Evolutionary conservation across 2,888 invertebrate species (phyloP).

Genomic region (Bombylius major): DNA sequence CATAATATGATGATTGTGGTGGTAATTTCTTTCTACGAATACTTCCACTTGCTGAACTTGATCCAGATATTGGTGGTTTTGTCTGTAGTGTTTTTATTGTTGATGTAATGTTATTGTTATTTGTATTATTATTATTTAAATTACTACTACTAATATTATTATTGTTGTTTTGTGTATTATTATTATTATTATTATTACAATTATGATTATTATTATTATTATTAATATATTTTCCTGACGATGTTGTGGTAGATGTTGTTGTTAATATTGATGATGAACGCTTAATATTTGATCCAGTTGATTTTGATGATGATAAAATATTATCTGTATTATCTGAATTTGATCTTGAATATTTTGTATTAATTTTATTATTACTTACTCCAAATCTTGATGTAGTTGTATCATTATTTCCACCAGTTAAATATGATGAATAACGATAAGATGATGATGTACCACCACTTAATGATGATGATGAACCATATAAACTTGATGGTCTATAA

Average conservation of each 20-base stretch:
- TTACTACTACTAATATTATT: background rate
- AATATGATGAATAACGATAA: conserved; percentile 10
- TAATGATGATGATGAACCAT: conserved; percentile 16
- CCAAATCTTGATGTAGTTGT: conserved; percentile 33
- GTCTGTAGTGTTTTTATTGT: conserved; percentile 10
- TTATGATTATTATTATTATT: background rate
- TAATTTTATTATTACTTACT: conserved; percentile 28
- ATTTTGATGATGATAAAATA: background rate
- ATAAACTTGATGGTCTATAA: conserved; percentile 24
- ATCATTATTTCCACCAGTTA: conserved; percentile 27
- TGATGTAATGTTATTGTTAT: conserved; percentile 9
- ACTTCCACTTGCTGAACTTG: background rate
- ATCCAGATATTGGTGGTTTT: conserved; percentile 13
- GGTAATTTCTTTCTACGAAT: conserved; percentile 5
- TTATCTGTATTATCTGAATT: conserved; percentile 13
- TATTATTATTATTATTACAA: background rate
- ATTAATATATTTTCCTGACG: background rate
- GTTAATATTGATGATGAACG: background rate
- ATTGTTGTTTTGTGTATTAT: background rate
- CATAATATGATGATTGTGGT: background rate
- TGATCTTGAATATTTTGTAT: conserved; percentile 11
- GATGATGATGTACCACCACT: background rate
- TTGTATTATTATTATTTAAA: conserved; percentile 10
- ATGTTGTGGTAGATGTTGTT: background rate
- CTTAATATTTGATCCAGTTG: background rate